Evolutionary conservation across 2,888 invertebrate genomes (phyloP).

Genomic region (Ochropleura leucogaster): DNA sequence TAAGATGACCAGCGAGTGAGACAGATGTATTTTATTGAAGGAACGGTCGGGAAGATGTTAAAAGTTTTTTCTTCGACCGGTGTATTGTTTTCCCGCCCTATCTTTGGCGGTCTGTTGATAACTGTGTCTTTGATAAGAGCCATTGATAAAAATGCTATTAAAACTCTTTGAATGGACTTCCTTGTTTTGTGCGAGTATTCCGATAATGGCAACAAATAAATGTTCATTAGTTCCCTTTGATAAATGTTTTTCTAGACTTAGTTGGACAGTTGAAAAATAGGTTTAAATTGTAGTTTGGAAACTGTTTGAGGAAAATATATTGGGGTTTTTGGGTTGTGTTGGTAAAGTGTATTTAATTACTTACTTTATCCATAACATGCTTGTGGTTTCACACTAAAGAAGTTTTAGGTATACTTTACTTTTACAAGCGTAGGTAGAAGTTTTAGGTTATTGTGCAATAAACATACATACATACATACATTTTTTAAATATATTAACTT

Average conservation of each 20-base stretch:
- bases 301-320: slow-evolving; percentile 27
- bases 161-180: slow-evolving; percentile 66
- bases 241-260: slow-evolving; percentile 46
- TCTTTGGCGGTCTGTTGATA: slow-evolving; percentile 81
- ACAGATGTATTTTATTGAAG: slow-evolving; percentile 77
- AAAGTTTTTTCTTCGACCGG: slow-evolving; percentile 78
- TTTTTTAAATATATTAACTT: too few relatives aligned
- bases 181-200: slow-evolving; percentile 34
- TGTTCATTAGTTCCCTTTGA: slow-evolving; percentile 53
- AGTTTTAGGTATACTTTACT: too few relatives aligned
- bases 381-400: background rate
- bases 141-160: slow-evolving; percentile 77
- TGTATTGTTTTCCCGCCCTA: slow-evolving; percentile 86
- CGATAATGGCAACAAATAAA: slow-evolving; percentile 49
- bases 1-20: slow-evolving; percentile 63
- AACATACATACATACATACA: too few relatives aligned
- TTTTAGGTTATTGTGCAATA: background rate
- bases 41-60: slow-evolving; percentile 79
- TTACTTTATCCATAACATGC: slow-evolving; percentile 3
- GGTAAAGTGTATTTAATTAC: slow-evolving; percentile 9
- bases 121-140: slow-evolving; percentile 76
- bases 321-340: background rate
- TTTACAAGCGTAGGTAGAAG: background rate
- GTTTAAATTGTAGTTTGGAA: slow-evolving; percentile 20
- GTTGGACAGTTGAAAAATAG: slow-evolving; percentile 55